Evolutionary conservation across 2,888 invertebrate genomes (phyloP).

Genomic region (Mimachlamys varia): DNA sequence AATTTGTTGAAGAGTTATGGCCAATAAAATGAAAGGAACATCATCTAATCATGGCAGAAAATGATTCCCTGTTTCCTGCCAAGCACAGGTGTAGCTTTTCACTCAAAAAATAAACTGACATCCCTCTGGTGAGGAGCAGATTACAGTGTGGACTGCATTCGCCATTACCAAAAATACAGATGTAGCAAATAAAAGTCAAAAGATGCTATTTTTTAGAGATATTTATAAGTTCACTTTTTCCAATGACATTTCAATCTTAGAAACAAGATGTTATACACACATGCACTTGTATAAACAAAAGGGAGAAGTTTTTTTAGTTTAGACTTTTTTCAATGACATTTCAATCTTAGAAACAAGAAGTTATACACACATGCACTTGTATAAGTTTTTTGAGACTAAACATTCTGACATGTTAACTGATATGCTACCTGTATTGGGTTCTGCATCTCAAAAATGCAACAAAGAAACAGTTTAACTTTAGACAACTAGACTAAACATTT

Average conservation of each 20-base stretch:
- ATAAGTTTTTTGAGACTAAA: constrained; percentile 1
- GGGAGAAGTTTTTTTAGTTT: no score
- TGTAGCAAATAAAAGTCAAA: neutral
- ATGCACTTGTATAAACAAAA: no score
- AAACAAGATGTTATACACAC: no score
- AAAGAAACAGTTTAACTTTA: neutral
- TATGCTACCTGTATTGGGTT: neutral
- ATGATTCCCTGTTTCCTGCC: constrained; percentile 24
- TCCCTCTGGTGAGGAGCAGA: neutral
- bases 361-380: neutral
- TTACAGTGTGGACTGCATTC: neutral
- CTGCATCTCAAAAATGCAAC: neutral
- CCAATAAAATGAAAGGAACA: constrained; percentile 22
- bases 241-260: neutral
- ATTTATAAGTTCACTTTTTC: neutral
- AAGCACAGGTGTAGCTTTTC: constrained; percentile 20
- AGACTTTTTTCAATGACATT: neutral
- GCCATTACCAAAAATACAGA: neutral
- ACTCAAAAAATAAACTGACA: constrained; percentile 6
- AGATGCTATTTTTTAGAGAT: neutral
- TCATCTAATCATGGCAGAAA: neutral
- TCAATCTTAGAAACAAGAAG: neutral
- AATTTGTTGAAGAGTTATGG: constrained; percentile 20
- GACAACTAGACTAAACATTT: neutral
- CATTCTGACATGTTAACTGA: neutral